A percentile compares a stretch with the other conserved stretches of the same genome.
Evolutionary conservation across 23 tunicate species (phyloP).

Genomic region (Ascidia mentula): DNA sequence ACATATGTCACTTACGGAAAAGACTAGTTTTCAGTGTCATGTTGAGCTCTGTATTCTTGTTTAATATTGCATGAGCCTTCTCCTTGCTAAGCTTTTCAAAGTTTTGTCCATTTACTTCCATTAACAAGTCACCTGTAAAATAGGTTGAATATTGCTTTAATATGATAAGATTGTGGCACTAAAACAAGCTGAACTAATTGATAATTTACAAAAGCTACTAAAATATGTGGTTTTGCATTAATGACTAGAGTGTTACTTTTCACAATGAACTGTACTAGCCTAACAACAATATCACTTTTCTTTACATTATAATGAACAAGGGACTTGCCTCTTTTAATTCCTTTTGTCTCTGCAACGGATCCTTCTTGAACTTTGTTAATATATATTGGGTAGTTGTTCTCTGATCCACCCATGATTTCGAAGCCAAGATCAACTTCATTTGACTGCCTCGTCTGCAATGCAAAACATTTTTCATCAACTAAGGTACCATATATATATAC

Average conservation of each 20-base stretch:
- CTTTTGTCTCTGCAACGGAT: conserved; percentile 68
- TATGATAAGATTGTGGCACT: too few relatives aligned
- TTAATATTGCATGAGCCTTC: conserved; percentile 64
- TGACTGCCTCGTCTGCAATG: conserved; percentile 51
- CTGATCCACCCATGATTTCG: conserved; percentile 76
- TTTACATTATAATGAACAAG: too few relatives aligned
- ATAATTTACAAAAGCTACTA: too few relatives aligned
- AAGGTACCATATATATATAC: not conserved
- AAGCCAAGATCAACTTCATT: conserved; percentile 70
- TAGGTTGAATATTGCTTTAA: too few relatives aligned
- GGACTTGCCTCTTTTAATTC: conserved; percentile 94
- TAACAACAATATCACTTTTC: too few relatives aligned
- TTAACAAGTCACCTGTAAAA: conserved; percentile 63
- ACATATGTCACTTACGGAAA: conserved; percentile 44
- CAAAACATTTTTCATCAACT: not conserved
- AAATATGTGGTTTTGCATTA: too few relatives aligned
- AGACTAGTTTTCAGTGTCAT: conserved; percentile 72
- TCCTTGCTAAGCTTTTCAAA: conserved; percentile 82
- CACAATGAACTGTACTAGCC: too few relatives aligned
- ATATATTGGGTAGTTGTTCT: conserved; percentile 79
- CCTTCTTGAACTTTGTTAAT: conserved; percentile 48
- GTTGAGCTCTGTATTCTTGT: conserved; percentile 69
- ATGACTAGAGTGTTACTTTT: too few relatives aligned
- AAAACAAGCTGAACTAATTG: too few relatives aligned
- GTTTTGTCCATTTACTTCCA: conserved; percentile 93